Evolutionary conservation across 2,113 vertebrate species (phyloP), one percentile per base, ranked within the genome.

Genomic region (Xyliphius kryptos): DNA sequence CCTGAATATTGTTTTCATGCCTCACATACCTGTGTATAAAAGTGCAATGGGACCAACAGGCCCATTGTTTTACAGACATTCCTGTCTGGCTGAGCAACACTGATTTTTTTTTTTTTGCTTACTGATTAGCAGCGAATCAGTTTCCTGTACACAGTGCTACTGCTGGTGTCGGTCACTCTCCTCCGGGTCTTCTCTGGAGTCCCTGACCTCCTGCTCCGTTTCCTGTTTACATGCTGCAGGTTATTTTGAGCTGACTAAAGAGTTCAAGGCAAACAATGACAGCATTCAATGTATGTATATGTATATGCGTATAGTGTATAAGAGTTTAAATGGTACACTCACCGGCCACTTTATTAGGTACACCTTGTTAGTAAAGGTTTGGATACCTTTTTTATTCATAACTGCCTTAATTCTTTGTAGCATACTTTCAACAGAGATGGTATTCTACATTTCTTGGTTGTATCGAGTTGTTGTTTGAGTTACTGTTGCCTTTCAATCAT

Each of bases 161-260:
- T 41, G 62, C 48, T 53, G 20, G 19, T 61, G 56, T 37, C 21
- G 57, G 53, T 44, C 63, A 47, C 43, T 67, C 59, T 63, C 38
- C 58, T 66, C 61, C 20, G 44, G 54, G 61, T 64, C 37, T 20
- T 66, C 60, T 40, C 46, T 44, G 36, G 68, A 67, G 64, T 46
- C 59, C 60, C 66, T 26, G 46, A 58, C 62, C 67, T 63, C 61
- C 73, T 70, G 68, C 63, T 75, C 77, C 60, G 78, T 74, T 84
- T 87, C 86, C 86, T 87, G 86, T 87, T 87, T 85, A 85, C 81
- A 74, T 46, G 60, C 14, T 56, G 50, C 48, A 14, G 6, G 55
- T 71, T 81, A 73, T 81, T 83, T 82, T 71, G 53, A 46, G 69
- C n/a, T n/a, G n/a, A n/a, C n/a, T n/a, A n/a, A n/a, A n/a, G n/a